phyloP scores from a whole-genome alignment of 2,113 vertebrate genomes.

The Rhadina sibilatrix region DNA sequence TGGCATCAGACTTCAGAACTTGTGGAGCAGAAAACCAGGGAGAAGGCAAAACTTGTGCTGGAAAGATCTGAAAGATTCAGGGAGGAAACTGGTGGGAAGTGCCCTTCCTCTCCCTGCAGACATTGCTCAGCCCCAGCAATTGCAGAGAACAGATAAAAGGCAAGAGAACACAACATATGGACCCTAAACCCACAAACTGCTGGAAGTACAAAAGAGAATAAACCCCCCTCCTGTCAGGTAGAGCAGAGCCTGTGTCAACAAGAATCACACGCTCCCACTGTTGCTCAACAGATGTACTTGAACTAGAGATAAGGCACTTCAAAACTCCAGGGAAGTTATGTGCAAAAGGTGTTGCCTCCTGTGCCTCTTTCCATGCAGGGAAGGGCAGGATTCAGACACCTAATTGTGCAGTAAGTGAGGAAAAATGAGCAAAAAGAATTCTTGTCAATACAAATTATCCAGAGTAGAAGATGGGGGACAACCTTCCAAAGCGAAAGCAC shows the following conservation, averaged over 20 bases:
- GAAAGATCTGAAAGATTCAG: not conserved
- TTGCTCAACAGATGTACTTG: constrained; percentile 29
- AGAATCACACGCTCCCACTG: not conserved
- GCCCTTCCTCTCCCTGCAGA: not conserved
- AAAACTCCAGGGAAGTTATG: not conserved
- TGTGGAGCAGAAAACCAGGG: not conserved
- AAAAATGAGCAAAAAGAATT: not conserved
- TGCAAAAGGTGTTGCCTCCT: not conserved
- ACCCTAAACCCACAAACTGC: not conserved
- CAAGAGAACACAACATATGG: not conserved
- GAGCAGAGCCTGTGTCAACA: not conserved
- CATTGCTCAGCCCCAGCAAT: not conserved
- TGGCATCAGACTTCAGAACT: not conserved
- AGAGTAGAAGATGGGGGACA: not conserved
- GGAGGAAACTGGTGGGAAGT: not conserved
- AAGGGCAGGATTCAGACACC: not conserved
- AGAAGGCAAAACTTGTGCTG: not conserved
- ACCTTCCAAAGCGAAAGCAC: not conserved
- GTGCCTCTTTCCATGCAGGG: not conserved
- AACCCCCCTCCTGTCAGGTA: not conserved
- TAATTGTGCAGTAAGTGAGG: not conserved
- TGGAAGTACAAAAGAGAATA: not conserved
- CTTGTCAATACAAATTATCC: not conserved
- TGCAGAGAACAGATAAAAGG: not conserved
- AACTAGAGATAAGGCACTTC: not conserved